Conservation (phyloP, 2,113 vertebrate genomes). For the Podocnemis expansa region DNA sequence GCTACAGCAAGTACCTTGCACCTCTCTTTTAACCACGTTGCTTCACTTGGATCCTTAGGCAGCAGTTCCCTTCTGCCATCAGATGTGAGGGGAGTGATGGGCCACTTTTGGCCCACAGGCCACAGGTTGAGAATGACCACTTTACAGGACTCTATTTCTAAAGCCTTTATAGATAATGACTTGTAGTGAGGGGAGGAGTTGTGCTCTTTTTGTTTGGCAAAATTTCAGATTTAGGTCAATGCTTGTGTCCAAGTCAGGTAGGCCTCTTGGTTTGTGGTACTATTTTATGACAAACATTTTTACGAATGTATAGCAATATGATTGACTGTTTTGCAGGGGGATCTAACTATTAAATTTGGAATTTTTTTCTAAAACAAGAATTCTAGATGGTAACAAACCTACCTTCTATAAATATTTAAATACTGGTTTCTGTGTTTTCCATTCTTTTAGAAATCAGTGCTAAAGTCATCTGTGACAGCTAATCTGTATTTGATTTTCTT, state of each 20-base stretch:
- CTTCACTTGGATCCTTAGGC: too few relatives aligned
- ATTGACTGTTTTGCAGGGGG: not conserved
- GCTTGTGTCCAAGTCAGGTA: not conserved
- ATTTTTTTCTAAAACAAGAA: not conserved
- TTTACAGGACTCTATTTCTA: not conserved
- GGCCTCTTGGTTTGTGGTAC: not conserved
- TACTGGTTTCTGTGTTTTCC: accelerated
- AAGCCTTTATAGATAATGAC: not conserved
- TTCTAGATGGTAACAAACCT: not conserved
- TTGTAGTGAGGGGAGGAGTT: not conserved
- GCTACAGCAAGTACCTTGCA: too few relatives aligned
- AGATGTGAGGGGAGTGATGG: too few relatives aligned
- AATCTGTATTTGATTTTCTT: not conserved
- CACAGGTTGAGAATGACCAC: too few relatives aligned
- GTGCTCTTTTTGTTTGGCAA: not conserved
- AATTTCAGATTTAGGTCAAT: not conserved
- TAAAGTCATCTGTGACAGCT: accelerated
- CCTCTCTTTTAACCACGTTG: too few relatives aligned
- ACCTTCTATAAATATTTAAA: not conserved
- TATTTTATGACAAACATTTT: accelerated
- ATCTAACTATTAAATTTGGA: not conserved
- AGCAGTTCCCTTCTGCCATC: too few relatives aligned
- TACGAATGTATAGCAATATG: not conserved
- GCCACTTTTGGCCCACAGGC: too few relatives aligned
- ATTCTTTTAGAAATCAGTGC: not conserved